These are phyloP conservation scores for Morelia viridis DNA, from an alignment of 2,797 vertebrate genomes.

Conservation along the genomic window DNA sequence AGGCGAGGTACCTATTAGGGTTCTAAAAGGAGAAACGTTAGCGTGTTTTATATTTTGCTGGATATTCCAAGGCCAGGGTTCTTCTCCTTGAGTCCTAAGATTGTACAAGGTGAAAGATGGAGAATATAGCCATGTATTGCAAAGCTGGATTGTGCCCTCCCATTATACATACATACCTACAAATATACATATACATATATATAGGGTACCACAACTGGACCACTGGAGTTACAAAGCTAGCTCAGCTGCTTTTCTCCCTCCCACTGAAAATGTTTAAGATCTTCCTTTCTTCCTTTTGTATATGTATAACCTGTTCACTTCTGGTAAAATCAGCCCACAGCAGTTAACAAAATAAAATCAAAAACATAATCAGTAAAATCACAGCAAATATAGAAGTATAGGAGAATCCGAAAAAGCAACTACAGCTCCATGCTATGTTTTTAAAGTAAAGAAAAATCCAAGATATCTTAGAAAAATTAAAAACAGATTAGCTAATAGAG, in stretches of 20 bases:
- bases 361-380: neutral
- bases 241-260: neutral
- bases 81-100: neutral
- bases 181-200: neutral
- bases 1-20: neutral
- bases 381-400: neutral
- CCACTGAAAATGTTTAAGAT: neutral
- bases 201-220: neutral
- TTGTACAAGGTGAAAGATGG: neutral
- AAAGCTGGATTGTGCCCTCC: neutral
- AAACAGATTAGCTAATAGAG: neutral
- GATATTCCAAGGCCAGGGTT: neutral
- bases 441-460: neutral
- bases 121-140: neutral
- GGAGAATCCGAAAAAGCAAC: neutral
- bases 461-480: slow-evolving; percentile 49
- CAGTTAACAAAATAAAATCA: neutral
- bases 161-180: neutral
- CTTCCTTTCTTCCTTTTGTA: neutral
- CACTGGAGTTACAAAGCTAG: neutral
- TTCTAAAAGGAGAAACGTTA: neutral
- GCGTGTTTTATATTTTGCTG: neutral
- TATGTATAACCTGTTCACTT: neutral
- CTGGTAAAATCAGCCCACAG: neutral
- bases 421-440: neutral